Percentiles rank a stretch among this genome's conserved stretches.
Conservation (phyloP, 2,888 invertebrate species). For the Drosophila leonis region DNA sequence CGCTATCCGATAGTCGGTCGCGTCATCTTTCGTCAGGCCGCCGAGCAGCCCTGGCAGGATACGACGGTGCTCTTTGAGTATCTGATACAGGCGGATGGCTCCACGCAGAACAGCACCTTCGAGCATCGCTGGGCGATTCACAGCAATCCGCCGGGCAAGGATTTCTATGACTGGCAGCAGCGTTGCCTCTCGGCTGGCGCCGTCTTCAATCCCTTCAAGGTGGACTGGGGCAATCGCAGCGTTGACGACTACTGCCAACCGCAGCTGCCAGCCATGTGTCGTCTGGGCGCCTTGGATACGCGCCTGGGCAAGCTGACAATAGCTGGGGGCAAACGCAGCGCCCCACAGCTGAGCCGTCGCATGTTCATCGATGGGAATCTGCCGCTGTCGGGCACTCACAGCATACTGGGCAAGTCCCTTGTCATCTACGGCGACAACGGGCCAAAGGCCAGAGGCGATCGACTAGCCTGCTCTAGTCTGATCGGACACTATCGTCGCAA, state of each 20-base stretch:
- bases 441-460: slow-evolving; percentile 94
- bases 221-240: slow-evolving; percentile 88
- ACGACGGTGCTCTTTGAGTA: slow-evolving; percentile 94
- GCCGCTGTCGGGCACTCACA: slow-evolving; percentile 91
- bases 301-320: slow-evolving; percentile 90
- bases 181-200: slow-evolving; percentile 92
- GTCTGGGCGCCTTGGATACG: slow-evolving; percentile 91
- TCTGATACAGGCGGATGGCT: slow-evolving; percentile 94
- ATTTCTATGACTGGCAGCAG: slow-evolving; percentile 96
- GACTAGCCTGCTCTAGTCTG: slow-evolving; percentile 95
- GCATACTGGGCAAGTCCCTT: slow-evolving; percentile 91
- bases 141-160: slow-evolving; percentile 91
- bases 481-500: slow-evolving; percentile 91
- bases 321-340: slow-evolving; percentile 90
- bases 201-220: slow-evolving; percentile 92
- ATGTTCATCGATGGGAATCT: slow-evolving; percentile 92
- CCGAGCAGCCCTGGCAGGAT: slow-evolving; percentile 92
- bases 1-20: slow-evolving; percentile 95
- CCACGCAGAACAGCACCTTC: slow-evolving; percentile 90
- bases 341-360: slow-evolving; percentile 89
- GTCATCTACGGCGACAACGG: slow-evolving; percentile 95
- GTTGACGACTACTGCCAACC: slow-evolving; percentile 87
- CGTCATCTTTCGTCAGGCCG: slow-evolving; percentile 92
- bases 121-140: slow-evolving; percentile 95
- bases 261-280: slow-evolving; percentile 88